Percentiles rank a stretch among this genome's conserved stretches.
Conservation (phyloP, 2,888 invertebrate species). For the Augiades crinisus region DNA sequence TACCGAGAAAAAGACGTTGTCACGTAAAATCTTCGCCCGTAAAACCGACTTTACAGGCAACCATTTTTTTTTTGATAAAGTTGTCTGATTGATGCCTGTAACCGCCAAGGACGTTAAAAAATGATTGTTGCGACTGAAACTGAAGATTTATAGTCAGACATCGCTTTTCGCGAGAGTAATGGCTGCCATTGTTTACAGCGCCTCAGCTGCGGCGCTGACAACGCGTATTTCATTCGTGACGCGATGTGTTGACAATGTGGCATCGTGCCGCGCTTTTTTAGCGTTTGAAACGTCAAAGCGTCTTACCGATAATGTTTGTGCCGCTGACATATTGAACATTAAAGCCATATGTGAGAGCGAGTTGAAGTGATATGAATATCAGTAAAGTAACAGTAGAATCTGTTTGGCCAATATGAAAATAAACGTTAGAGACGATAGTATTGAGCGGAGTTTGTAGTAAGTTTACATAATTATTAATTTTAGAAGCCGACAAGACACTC, state of each 20-base stretch:
- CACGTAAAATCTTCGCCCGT: too few species aligned
- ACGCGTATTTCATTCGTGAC: slow-evolving; percentile 12
- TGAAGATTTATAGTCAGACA: slow-evolving; percentile 20
- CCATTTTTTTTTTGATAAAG: neutral
- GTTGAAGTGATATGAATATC: too few species aligned
- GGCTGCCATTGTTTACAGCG: slow-evolving; percentile 10
- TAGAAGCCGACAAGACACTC: too few species aligned
- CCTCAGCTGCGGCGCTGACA: neutral
- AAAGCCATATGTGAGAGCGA: slow-evolving; percentile 8
- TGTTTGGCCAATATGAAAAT: too few species aligned
- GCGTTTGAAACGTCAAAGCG: slow-evolving; percentile 7
- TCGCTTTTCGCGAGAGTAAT: slow-evolving; percentile 17
- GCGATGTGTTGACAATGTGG: slow-evolving; percentile 13
- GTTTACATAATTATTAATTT: too few species aligned
- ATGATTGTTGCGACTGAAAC: slow-evolving; percentile 20
- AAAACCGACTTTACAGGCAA: neutral
- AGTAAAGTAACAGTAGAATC: too few species aligned
- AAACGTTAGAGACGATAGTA: too few species aligned
- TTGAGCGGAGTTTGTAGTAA: too few species aligned
- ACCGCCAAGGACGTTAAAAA: neutral
- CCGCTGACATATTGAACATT: neutral
- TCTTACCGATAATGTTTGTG: slow-evolving; percentile 1
- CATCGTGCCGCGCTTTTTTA: slow-evolving; percentile 1
- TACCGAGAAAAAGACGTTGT: too few species aligned
- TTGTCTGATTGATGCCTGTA: neutral